Evolutionary conservation across 2,888 invertebrate genomes (phyloP).

Genomic region (Heteropelma amictum): DNA sequence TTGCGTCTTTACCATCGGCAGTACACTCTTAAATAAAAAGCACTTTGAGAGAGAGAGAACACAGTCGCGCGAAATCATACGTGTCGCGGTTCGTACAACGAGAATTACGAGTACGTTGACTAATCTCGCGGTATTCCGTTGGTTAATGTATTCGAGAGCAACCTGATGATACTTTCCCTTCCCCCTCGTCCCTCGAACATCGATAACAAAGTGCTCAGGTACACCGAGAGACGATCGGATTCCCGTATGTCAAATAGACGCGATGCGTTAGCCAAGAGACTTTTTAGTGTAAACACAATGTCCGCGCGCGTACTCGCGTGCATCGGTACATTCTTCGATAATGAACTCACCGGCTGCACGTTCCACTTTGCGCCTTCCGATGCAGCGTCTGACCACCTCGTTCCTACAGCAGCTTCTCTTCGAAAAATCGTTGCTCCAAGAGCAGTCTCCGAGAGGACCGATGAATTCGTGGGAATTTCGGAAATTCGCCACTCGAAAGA

Average conservation of each 20-base stretch:
- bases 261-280: neutral
- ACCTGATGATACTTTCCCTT: neutral
- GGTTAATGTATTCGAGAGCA: neutral
- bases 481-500: too few relatives aligned
- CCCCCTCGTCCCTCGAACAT: neutral
- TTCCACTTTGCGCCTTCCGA: too few relatives aligned
- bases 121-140: neutral
- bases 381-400: too few relatives aligned
- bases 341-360: too few relatives aligned
- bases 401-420: too few relatives aligned
- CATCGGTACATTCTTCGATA: slow-evolving; percentile 8
- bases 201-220: neutral
- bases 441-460: too few relatives aligned
- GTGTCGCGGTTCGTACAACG: neutral
- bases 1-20: slow-evolving; percentile 41
- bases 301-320: neutral
- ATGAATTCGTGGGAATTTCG: too few relatives aligned
- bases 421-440: neutral
- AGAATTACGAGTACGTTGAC: slow-evolving; percentile 6
- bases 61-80: neutral
- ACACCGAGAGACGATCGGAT: neutral
- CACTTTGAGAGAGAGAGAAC: slow-evolving; percentile 25
- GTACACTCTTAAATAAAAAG: slow-evolving; percentile 38
- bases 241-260: neutral
- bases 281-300: slow-evolving; percentile 3